Conservation (phyloP, 2,113 vertebrate species). For the Colinus virginianus region DNA sequence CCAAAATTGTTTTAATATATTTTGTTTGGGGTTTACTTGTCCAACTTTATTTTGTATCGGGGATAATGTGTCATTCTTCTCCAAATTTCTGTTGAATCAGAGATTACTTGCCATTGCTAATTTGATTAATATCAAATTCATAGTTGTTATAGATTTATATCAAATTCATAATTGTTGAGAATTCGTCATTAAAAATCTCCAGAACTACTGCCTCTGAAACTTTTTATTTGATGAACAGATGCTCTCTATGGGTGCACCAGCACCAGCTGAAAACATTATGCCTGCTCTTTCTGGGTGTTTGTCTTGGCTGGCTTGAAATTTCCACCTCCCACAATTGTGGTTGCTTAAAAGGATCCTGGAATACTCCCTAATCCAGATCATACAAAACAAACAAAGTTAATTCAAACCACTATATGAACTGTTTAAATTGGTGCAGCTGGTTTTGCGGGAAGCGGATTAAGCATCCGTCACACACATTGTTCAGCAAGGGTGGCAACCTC, state of each 20-base stretch:
- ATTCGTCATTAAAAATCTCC: neutral
- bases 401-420: neutral
- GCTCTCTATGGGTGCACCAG: neutral
- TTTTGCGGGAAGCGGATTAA: neutral
- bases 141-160: neutral
- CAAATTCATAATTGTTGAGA: neutral
- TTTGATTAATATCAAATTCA: neutral
- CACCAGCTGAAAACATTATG: neutral
- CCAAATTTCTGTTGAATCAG: neutral
- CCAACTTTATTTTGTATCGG: neutral
- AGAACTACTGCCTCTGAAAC: neutral
- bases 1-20: neutral
- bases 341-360: neutral
- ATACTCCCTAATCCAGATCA: neutral
- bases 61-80: neutral
- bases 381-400: neutral
- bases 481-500: neutral
- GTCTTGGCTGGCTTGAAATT: neutral
- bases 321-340: neutral
- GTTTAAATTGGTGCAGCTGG: neutral
- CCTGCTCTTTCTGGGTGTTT: fast-evolving
- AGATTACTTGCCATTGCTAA: neutral
- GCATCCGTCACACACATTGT: neutral
- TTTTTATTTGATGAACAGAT: neutral
- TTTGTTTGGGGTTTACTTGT: neutral